Evolutionary conservation across 2,888 invertebrate genomes (phyloP).

Genomic region (Elysia crispata): DNA sequence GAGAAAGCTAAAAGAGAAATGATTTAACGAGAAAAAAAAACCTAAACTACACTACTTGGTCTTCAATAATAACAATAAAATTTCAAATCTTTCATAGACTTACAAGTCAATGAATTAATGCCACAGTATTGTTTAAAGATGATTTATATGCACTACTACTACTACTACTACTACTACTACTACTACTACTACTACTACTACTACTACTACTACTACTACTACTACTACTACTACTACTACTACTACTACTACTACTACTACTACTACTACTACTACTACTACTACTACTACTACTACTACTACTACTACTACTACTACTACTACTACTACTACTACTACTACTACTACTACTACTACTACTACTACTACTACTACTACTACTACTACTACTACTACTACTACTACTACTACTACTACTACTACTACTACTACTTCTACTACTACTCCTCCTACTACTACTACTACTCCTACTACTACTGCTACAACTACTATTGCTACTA

Average conservation of each 20-base stretch:
- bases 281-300: conserved; percentile 39
- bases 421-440: too few species aligned
- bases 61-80: background rate
- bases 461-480: too few species aligned
- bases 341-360: conserved; percentile 35
- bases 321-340: conserved; percentile 38
- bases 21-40: too few species aligned
- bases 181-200: conserved; percentile 36
- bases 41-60: background rate
- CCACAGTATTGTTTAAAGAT: too few species aligned
- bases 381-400: conserved; percentile 42
- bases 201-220: conserved; percentile 37
- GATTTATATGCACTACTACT: too few species aligned
- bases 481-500: too few species aligned
- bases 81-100: background rate
- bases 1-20: too few species aligned
- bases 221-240: conserved; percentile 38
- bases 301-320: conserved; percentile 42
- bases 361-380: conserved; percentile 38
- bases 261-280: conserved; percentile 40
- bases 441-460: too few species aligned
- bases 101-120: too few species aligned
- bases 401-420: conserved; percentile 40
- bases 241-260: conserved; percentile 39
- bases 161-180: conserved; percentile 28